phyloP scores from a whole-genome alignment of 92 coral and sea anemone genomes.

The Bergia puertoricense region DNA sequence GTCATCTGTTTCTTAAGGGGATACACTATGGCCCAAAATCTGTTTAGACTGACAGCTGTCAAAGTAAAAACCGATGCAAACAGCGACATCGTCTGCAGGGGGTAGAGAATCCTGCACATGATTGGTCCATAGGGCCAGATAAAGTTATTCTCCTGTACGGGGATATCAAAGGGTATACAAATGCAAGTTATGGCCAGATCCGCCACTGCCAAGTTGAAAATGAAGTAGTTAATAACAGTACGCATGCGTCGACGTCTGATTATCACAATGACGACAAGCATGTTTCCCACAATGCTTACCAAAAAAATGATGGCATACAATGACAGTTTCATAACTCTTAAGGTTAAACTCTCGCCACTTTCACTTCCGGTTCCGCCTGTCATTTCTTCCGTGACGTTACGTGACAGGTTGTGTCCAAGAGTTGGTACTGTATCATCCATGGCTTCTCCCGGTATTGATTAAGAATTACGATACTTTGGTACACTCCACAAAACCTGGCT shows the following conservation, averaged over 20 bases:
- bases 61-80: conserved; percentile 92
- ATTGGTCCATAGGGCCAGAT: conserved; percentile 91
- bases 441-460: not conserved
- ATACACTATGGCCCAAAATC: conserved; percentile 93
- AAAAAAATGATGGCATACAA: conserved; percentile 86
- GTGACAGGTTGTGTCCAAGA: not conserved
- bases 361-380: conserved; percentile 15
- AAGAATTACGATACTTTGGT: not conserved
- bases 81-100: conserved; percentile 87
- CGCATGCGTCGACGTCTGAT: conserved; percentile 89
- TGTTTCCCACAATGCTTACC: conserved; percentile 86
- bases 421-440: not conserved
- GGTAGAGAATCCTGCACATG: conserved; percentile 80
- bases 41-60: conserved; percentile 89
- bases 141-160: conserved; percentile 82
- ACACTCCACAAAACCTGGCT: not conserved
- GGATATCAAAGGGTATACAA: conserved; percentile 95
- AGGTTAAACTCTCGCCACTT: conserved; percentile 62
- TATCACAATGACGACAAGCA: conserved; percentile 86
- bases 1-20: conserved; percentile 87
- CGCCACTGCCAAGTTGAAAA: conserved; percentile 88
- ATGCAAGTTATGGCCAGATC: conserved; percentile 89
- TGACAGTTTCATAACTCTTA: conserved; percentile 77
- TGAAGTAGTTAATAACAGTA: conserved; percentile 94
- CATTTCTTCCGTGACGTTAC: not conserved